phyloP scores from a whole-genome alignment of 2,113 vertebrate genomes.

The Vidua macroura region DNA sequence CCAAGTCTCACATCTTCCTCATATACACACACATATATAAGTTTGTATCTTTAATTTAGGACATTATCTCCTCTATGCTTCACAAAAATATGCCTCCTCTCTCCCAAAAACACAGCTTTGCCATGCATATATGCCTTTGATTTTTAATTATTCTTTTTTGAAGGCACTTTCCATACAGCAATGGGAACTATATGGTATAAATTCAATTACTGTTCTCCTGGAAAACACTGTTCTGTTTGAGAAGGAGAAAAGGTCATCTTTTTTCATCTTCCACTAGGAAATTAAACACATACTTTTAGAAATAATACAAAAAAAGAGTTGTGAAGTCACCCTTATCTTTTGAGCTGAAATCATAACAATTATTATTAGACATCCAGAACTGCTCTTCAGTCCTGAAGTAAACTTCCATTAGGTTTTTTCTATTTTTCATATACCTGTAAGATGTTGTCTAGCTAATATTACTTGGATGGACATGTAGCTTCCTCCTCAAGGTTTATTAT shows the following conservation, averaged over 20 bases:
- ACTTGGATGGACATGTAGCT: not conserved
- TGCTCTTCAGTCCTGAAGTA: not conserved
- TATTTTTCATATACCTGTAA: not conserved
- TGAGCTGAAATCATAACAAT: not conserved
- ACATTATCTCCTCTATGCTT: not conserved
- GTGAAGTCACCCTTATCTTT: not conserved
- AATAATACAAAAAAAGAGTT: not conserved
- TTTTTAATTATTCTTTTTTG: not conserved
- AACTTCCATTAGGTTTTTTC: not conserved
- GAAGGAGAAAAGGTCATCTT: not conserved
- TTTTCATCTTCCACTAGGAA: not conserved
- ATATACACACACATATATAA: rapidly evolving
- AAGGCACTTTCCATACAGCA: not conserved
- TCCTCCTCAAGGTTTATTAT: not conserved
- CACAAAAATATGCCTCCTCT: not conserved
- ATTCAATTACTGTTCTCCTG: not conserved
- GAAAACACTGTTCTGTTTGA: not conserved
- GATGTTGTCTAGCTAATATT: not conserved
- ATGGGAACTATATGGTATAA: not conserved
- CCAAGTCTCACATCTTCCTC: not conserved
- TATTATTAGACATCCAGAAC: not conserved
- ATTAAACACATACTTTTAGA: not conserved
- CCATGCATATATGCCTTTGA: rapidly evolving
- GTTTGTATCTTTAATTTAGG: not conserved
- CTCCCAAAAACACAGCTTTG: not conserved